Evolutionary conservation across 2,888 invertebrate genomes (phyloP).

Genomic region (Pristionchus entomophagus): DNA sequence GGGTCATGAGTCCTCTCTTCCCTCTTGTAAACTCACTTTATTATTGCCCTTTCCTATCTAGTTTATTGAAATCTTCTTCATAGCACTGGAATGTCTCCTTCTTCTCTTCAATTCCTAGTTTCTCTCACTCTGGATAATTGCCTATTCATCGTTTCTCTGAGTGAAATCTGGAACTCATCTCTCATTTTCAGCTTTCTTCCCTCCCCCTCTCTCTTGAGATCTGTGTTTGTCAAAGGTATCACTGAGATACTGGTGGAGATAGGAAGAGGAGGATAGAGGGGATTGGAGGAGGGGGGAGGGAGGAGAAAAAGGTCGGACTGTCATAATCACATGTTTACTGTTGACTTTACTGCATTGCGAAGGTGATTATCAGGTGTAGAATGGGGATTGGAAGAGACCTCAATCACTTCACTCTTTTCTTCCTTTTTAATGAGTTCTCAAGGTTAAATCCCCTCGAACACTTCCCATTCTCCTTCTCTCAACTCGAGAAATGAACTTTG

Average conservation of each 20-base stretch:
- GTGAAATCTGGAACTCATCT: slow-evolving; percentile 36
- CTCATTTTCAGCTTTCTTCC: slow-evolving; percentile 2
- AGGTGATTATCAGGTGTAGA: neutral
- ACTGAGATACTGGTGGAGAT: slow-evolving; percentile 16
- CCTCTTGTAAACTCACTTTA: neutral
- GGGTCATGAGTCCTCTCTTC: neutral
- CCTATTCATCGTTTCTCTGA: neutral
- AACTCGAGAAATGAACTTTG: neutral
- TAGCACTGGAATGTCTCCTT: neutral
- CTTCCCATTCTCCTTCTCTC: neutral
- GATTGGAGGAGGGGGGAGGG: neutral
- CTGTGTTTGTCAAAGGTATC: slow-evolving; percentile 25
- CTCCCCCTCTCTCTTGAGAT: neutral
- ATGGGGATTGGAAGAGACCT: too few species aligned
- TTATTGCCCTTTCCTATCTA: neutral
- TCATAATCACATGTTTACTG: slow-evolving; percentile 36
- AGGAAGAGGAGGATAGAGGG: neutral
- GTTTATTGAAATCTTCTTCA: slow-evolving; percentile 27
- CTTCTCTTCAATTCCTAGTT: neutral
- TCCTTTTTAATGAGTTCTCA: neutral
- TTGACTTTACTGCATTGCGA: neutral
- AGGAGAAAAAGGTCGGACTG: neutral
- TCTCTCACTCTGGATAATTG: neutral
- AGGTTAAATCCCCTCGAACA: slow-evolving; percentile 25
- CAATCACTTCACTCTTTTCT: neutral